These are phyloP conservation scores for Petrolisthes cinctipes DNA, from an alignment of 2,888 invertebrate species.

Conservation along the genomic window DNA sequence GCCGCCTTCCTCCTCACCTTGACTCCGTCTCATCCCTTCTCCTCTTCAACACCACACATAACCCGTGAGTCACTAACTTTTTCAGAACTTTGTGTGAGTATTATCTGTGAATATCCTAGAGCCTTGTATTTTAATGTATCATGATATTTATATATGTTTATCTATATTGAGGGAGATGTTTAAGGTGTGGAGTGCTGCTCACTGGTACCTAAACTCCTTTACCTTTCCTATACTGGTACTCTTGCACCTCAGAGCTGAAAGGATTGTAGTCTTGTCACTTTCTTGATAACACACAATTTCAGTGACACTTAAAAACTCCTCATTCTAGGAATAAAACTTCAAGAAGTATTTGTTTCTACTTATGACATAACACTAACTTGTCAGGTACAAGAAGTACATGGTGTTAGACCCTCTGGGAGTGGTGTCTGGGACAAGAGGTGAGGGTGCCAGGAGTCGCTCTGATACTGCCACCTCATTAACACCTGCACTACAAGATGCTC, in stretches of 20 bases:
- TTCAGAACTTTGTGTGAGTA: neutral
- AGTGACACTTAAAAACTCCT: too few relatives aligned
- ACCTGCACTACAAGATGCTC: slow-evolving; percentile 43
- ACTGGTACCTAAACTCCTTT: too few relatives aligned
- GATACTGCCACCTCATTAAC: slow-evolving; percentile 32
- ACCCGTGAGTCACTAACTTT: slow-evolving; percentile 49
- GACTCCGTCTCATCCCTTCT: neutral
- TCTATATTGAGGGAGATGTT: too few relatives aligned
- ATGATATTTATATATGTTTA: too few relatives aligned
- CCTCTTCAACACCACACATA: slow-evolving; percentile 41
- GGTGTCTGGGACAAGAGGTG: slow-evolving; percentile 70
- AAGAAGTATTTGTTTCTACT: too few relatives aligned
- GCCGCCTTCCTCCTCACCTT: neutral
- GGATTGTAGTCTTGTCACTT: too few relatives aligned
- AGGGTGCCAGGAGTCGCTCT: slow-evolving; percentile 36
- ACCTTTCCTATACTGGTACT: too few relatives aligned
- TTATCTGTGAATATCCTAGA: slow-evolving; percentile 1
- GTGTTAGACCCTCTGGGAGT: slow-evolving; percentile 75
- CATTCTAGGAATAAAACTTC: too few relatives aligned
- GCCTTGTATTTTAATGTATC: neutral
- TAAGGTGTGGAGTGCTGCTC: too few relatives aligned
- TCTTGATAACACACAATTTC: too few relatives aligned
- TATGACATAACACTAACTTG: too few relatives aligned
- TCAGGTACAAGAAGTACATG: slow-evolving; percentile 74
- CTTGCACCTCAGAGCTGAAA: too few relatives aligned